These are phyloP conservation scores for Chloroclystis v-ata DNA, from an alignment of 2,888 invertebrate genomes.

Conservation along the genomic window DNA sequence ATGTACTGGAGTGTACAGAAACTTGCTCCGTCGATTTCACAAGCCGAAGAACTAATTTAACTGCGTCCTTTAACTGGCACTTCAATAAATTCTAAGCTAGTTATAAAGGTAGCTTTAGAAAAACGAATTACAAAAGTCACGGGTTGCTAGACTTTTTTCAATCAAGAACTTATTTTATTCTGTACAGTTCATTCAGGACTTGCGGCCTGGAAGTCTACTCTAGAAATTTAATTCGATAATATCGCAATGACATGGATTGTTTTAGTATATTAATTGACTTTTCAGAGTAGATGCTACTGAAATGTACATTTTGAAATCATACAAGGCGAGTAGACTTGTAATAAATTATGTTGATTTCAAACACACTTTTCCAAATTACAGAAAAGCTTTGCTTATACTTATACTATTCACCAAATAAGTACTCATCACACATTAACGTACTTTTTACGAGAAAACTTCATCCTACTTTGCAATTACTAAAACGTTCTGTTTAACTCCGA, in stretches of 20 bases:
- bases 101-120: conserved; percentile 36
- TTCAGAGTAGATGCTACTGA: too few relatives aligned
- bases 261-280: too few relatives aligned
- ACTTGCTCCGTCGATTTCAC: conserved; percentile 70
- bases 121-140: conserved; percentile 25
- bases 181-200: too few relatives aligned
- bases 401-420: too few relatives aligned
- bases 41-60: conserved; percentile 75
- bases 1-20: conserved; percentile 33
- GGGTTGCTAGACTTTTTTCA: neutral
- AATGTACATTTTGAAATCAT: too few relatives aligned
- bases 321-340: too few relatives aligned
- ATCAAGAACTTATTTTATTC: neutral
- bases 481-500: conserved; percentile 11
- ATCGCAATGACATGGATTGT: too few relatives aligned
- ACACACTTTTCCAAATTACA: too few relatives aligned
- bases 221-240: too few relatives aligned
- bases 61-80: conserved; percentile 68
- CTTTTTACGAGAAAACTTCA: neutral
- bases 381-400: too few relatives aligned
- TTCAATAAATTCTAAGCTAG: conserved; percentile 66
- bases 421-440: neutral
- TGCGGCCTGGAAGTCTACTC: too few relatives aligned
- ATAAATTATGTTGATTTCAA: too few relatives aligned
- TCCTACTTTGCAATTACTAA: conserved; percentile 1